Evolutionary conservation across 2,113 vertebrate species (phyloP).

Genomic region (Lycaon pictus): DNA sequence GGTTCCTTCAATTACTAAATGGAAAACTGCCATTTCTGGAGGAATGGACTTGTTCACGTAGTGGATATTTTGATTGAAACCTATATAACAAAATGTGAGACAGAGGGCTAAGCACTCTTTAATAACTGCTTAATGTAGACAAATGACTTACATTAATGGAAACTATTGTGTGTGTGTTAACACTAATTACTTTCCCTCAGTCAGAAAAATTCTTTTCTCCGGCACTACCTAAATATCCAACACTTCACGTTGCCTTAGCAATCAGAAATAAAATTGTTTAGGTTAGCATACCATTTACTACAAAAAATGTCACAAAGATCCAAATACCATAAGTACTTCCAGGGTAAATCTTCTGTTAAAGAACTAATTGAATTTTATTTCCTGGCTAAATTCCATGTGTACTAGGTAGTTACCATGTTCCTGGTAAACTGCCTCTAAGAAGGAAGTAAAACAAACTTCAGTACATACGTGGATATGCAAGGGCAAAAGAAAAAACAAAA

Average conservation of each 20-base stretch:
- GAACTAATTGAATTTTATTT: constrained; percentile 38
- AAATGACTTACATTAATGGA: constrained; percentile 30
- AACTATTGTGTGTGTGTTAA: not conserved
- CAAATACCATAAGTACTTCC: not conserved
- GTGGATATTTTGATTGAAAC: constrained; percentile 14
- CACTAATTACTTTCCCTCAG: not conserved
- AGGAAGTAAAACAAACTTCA: constrained; percentile 61
- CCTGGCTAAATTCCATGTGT: constrained; percentile 37
- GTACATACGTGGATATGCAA: not conserved
- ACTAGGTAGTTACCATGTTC: constrained; percentile 24
- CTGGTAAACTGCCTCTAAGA: constrained; percentile 29
- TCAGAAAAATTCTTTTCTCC: not conserved
- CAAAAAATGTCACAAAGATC: not conserved
- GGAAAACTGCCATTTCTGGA: not conserved
- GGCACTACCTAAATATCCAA: not conserved
- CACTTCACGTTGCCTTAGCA: not conserved
- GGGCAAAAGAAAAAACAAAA: constrained; percentile 17
- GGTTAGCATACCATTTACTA: constrained; percentile 13
- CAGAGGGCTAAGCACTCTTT: constrained; percentile 28
- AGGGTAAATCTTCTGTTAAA: constrained; percentile 42
- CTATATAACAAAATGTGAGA: constrained; percentile 41
- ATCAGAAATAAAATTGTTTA: constrained; percentile 37
- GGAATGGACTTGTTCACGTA: not conserved
- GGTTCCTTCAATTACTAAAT: not conserved
- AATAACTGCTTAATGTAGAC: not conserved